A percentile compares a stretch with the other conserved stretches of the same genome.
phyloP scores from a whole-genome alignment of 2,797 vertebrate species.

The Delichon dasypus region DNA sequence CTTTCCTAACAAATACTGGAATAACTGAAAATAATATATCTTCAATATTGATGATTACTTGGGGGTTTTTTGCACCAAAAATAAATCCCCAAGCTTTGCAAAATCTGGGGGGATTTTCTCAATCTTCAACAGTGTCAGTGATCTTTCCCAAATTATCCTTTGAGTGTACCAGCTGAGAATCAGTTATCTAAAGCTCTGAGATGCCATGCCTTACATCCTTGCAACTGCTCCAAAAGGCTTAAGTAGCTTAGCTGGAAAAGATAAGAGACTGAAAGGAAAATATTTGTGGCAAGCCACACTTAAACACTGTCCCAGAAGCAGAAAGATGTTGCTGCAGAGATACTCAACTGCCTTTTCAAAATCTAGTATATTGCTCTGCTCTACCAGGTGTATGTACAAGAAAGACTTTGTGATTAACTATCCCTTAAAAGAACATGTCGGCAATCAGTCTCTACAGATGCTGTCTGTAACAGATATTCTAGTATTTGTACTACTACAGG shows the following conservation, averaged over 20 bases:
- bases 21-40: not conserved
- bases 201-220: not conserved
- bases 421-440: not conserved
- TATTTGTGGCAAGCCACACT: not conserved
- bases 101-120: not conserved
- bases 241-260: not conserved
- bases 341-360: not conserved
- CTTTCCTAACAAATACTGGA: not conserved
- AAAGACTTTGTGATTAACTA: not conserved
- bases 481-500: not conserved
- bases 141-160: not conserved
- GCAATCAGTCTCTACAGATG: not conserved
- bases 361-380: not conserved
- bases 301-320: not conserved
- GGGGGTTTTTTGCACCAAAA: not conserved
- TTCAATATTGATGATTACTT: not conserved
- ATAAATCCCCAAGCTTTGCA: not conserved
- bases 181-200: not conserved
- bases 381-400: not conserved
- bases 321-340: not conserved
- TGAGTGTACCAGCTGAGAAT: not conserved
- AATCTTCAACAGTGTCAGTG: not conserved
- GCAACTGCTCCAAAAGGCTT: not conserved
- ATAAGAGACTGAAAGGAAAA: not conserved
- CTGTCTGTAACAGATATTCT: not conserved